Evolutionary conservation across 2,113 vertebrate genomes (phyloP).

Genomic region (Euleptes europaea): DNA sequence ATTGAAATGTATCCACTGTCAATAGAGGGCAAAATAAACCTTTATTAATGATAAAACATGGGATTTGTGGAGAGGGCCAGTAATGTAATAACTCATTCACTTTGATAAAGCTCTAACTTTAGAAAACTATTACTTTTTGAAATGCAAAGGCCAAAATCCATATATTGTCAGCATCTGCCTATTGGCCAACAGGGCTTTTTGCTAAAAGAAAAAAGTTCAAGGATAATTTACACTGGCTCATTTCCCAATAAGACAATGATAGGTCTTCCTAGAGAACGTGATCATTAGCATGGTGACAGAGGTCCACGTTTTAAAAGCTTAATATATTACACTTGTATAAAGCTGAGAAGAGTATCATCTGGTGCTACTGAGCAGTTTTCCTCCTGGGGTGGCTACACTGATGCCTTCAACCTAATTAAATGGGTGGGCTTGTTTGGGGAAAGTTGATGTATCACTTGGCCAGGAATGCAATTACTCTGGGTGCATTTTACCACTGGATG

Average conservation of each 20-base stretch:
- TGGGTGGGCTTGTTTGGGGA: conserved; percentile 25
- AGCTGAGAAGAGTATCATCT: neutral
- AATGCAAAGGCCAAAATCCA: neutral
- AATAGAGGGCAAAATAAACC: neutral
- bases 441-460: conserved; percentile 8
- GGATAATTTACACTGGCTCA: accelerated
- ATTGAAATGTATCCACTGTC: neutral
- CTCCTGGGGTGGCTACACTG: conserved; percentile 11
- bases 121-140: neutral
- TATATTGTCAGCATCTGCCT: accelerated
- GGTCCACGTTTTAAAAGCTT: conserved; percentile 5
- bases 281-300: accelerated
- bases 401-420: conserved; percentile 39
- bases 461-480: conserved; percentile 47
- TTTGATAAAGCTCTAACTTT: neutral
- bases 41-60: neutral
- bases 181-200: neutral
- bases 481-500: conserved; percentile 26
- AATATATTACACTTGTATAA: conserved; percentile 27
- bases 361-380: neutral
- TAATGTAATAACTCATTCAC: neutral
- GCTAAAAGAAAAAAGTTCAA: accelerated
- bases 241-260: neutral
- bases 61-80: neutral
- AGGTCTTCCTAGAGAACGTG: neutral